Percentiles rank a stretch among this genome's conserved stretches.
These are phyloP conservation scores for Hypotaenidia philippensis DNA, from an alignment of 2,797 vertebrate genomes.

Conservation along the genomic window DNA sequence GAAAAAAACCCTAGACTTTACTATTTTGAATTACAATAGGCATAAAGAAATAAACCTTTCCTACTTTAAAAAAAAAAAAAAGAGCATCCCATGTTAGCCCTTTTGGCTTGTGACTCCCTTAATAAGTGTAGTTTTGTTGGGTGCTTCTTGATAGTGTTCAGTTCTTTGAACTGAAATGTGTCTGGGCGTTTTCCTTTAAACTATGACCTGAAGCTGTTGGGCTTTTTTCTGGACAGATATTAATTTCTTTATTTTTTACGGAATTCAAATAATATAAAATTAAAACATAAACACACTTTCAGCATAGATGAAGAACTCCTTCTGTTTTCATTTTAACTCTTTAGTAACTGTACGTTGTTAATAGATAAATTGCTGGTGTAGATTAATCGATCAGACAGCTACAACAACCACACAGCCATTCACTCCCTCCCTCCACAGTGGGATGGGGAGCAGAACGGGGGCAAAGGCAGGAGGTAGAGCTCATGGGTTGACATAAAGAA, in stretches of 20 bases:
- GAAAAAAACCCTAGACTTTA: neutral
- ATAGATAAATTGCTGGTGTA: neutral
- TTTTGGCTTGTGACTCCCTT: neutral
- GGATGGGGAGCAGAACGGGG: too few relatives aligned
- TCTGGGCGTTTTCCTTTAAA: neutral
- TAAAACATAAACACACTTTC: neutral
- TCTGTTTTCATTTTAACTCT: neutral
- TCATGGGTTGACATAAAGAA: too few relatives aligned
- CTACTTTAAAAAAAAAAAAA: neutral
- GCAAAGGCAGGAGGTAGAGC: too few relatives aligned
- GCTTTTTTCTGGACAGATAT: neutral
- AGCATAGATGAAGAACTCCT: neutral
- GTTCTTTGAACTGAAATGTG: neutral
- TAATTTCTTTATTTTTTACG: neutral
- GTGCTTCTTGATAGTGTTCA: neutral
- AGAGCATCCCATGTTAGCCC: rapidly evolving
- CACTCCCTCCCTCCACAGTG: too few relatives aligned
- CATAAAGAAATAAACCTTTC: neutral
- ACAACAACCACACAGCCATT: too few relatives aligned
- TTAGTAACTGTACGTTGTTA: neutral
- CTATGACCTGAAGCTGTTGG: neutral
- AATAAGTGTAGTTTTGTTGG: neutral
- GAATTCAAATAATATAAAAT: neutral
- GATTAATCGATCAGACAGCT: too few relatives aligned
- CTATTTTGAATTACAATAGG: neutral